Percentiles rank a stretch among this genome's conserved stretches.
Evolutionary conservation across 2,113 vertebrate genomes (phyloP).

Genomic region (Myxocyprinus asiaticus): DNA sequence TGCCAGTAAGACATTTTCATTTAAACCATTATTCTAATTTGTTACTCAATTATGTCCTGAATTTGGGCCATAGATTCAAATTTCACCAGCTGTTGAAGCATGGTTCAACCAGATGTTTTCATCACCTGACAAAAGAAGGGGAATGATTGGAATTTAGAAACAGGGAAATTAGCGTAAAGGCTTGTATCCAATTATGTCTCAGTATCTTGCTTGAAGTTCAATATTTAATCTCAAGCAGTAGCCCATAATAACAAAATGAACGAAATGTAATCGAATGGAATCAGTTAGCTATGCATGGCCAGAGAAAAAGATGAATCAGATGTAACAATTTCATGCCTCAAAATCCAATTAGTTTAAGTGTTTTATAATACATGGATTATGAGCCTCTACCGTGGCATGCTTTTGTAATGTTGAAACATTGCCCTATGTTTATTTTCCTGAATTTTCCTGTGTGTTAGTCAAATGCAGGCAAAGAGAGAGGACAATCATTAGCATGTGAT

Average conservation of each 20-base stretch:
- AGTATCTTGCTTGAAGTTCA: not conserved
- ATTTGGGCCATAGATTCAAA: too few relatives aligned
- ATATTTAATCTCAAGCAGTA: conserved; percentile 10
- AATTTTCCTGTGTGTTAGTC: too few relatives aligned
- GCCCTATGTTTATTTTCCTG: not conserved
- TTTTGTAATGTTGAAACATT: not conserved
- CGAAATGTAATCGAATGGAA: not conserved
- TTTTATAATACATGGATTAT: not conserved
- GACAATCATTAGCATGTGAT: not conserved
- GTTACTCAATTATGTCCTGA: too few relatives aligned
- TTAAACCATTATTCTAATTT: too few relatives aligned
- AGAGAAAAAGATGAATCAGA: conserved; percentile 12
- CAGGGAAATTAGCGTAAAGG: not conserved
- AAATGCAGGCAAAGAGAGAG: not conserved
- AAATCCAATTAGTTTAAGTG: conserved; percentile 11
- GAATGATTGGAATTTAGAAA: not conserved
- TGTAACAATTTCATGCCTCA: conserved; percentile 1
- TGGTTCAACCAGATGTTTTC: not conserved
- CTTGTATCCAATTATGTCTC: not conserved
- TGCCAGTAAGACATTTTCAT: too few relatives aligned
- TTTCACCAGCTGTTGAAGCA: too few relatives aligned
- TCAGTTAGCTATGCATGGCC: not conserved
- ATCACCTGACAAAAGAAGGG: not conserved
- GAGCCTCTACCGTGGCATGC: not conserved
- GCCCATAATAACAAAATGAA: conserved; percentile 12